Conservation (phyloP, 2,797 vertebrate species). For the Stomatorhinus walkeri region DNA sequence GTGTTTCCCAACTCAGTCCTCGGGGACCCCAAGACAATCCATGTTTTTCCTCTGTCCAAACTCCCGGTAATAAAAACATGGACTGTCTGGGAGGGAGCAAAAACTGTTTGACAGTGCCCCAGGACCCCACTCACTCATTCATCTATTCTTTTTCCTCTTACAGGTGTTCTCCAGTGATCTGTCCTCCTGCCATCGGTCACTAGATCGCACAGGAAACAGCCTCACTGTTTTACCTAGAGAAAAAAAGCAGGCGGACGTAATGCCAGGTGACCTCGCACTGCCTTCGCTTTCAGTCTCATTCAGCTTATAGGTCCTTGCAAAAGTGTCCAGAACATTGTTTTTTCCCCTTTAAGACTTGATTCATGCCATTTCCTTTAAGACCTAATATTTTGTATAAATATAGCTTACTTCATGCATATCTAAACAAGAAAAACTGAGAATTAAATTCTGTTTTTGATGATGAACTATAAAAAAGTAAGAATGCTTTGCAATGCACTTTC, state of each 20-base stretch:
- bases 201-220: background rate
- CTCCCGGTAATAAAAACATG: background rate
- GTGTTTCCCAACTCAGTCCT: background rate
- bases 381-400: background rate
- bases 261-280: slow-evolving; percentile 9
- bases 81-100: background rate
- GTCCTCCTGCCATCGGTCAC: background rate
- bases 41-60: background rate
- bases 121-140: background rate
- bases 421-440: background rate
- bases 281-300: background rate
- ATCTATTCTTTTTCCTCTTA: slow-evolving; percentile 6
- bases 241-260: background rate
- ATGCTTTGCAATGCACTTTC: background rate
- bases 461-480: background rate
- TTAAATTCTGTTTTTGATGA: background rate
- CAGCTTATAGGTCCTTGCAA: background rate
- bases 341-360: background rate
- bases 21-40: background rate
- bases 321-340: background rate
- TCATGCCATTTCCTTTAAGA: background rate
- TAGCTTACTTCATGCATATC: background rate
- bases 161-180: slow-evolving; percentile 12
- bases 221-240: background rate
- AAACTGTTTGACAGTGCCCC: background rate